A percentile compares a stretch with the other conserved stretches of the same genome.
Conservation (phyloP, 2,797 vertebrate species). For the Sebastes flavidus region DNA sequence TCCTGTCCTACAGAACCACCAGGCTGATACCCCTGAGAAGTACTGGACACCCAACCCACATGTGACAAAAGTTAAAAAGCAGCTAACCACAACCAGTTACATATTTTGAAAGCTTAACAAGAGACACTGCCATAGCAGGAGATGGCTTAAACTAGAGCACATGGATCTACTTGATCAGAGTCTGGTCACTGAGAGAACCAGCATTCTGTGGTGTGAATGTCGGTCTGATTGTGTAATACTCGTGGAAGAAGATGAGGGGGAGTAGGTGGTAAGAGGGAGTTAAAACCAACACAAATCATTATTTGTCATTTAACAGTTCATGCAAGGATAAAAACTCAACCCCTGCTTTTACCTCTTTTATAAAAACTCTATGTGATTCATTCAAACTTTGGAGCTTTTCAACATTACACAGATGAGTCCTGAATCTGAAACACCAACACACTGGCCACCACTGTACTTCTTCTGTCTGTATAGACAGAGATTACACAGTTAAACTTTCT, state of each 20-base stretch:
- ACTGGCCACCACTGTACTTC: background rate
- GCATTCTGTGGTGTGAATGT: constrained; percentile 45
- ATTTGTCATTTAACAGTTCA: background rate
- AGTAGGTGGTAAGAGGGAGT: constrained; percentile 40
- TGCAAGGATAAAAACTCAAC: background rate
- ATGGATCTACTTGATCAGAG: constrained; percentile 20
- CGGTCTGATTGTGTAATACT: constrained; percentile 48
- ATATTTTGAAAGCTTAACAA: background rate
- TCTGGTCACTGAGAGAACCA: constrained; percentile 32
- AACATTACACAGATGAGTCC: background rate
- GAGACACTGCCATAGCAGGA: background rate
- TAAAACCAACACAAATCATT: constrained; percentile 2
- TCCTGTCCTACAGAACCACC: background rate
- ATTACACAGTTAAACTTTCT: too few species aligned
- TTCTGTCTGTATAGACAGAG: background rate
- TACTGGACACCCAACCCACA: background rate
- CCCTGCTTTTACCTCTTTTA: background rate
- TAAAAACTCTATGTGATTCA: background rate
- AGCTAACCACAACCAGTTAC: background rate
- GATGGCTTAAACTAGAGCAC: background rate
- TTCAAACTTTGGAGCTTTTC: background rate
- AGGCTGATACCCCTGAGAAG: background rate
- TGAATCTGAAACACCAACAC: constrained; percentile 1
- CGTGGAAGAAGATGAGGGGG: constrained; percentile 26
- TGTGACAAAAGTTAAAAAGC: constrained; percentile 2